Evolutionary conservation across 2,888 invertebrate species (phyloP).

Genomic region (Taphrorychus bicolor): DNA sequence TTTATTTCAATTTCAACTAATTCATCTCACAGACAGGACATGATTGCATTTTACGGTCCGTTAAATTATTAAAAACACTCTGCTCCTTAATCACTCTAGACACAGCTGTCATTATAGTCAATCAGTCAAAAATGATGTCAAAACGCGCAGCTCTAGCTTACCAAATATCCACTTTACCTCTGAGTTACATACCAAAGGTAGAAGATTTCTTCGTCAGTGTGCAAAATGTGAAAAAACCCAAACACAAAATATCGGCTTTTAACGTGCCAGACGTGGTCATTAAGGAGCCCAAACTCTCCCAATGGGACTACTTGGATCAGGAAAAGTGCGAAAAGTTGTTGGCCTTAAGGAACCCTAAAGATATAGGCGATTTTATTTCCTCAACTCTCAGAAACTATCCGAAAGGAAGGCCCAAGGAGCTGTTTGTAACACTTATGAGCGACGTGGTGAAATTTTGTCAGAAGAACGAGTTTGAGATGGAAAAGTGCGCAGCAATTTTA

Average conservation of each 20-base stretch:
- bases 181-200: slow-evolving; percentile 20
- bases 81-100: too few species aligned
- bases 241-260: slow-evolving; percentile 42
- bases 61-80: too few species aligned
- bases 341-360: slow-evolving; percentile 41
- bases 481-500: slow-evolving; percentile 54
- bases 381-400: slow-evolving; percentile 50
- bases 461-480: slow-evolving; percentile 45
- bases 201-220: slow-evolving; percentile 21
- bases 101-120: too few species aligned
- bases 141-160: slow-evolving; percentile 15
- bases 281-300: slow-evolving; percentile 48
- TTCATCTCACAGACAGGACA: too few species aligned
- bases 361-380: slow-evolving; percentile 44
- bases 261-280: slow-evolving; percentile 41
- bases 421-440: slow-evolving; percentile 54
- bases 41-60: too few species aligned
- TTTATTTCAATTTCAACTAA: too few species aligned
- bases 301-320: slow-evolving; percentile 53
- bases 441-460: slow-evolving; percentile 53
- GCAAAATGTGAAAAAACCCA: slow-evolving; percentile 6
- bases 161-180: slow-evolving; percentile 24
- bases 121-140: slow-evolving; percentile 12
- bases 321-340: slow-evolving; percentile 48
- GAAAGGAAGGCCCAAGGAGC: slow-evolving; percentile 49